Percentiles rank a stretch among this genome's conserved stretches.
Evolutionary conservation across 2,888 invertebrate species (phyloP).

Genomic region (Sturmia bella): DNA sequence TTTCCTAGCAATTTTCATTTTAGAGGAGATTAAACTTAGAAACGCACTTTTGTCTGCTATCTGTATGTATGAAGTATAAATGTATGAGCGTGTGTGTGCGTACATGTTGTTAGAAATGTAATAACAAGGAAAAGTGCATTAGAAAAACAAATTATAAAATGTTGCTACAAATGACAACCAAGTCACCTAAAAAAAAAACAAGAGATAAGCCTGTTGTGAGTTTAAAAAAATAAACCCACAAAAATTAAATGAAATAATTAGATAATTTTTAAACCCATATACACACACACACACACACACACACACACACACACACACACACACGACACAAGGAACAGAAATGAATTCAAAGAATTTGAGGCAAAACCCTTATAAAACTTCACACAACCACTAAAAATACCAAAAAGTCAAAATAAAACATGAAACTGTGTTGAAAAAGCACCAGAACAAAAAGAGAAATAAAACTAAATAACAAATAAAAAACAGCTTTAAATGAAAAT

Average conservation of each 20-base stretch:
- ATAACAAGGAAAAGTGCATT: conserved; percentile 60
- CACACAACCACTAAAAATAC: conserved; percentile 16
- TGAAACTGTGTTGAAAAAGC: conserved; percentile 2
- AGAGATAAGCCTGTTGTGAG: conserved; percentile 56
- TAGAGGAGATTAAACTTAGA: conserved; percentile 17
- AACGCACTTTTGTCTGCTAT: conserved; percentile 60
- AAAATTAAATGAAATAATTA: conserved; percentile 57
- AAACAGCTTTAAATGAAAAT: conserved; percentile 73
- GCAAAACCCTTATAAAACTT: conserved; percentile 74
- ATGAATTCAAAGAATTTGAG: conserved; percentile 75
- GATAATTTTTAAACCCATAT: conserved; percentile 35
- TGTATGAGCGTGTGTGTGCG: background rate
- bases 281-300: background rate
- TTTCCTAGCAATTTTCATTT: conserved; percentile 10
- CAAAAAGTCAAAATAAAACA: conserved; percentile 66
- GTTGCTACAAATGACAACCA: conserved; percentile 62
- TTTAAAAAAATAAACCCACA: background rate
- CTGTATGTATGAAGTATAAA: too few relatives aligned
- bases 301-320: conserved; percentile 1
- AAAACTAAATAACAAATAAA: background rate
- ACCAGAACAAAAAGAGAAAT: background rate
- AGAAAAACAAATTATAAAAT: conserved; percentile 67
- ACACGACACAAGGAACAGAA: background rate
- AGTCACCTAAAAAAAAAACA: conserved; percentile 21
- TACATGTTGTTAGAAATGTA: conserved; percentile 38